Evolutionary conservation across 2,113 vertebrate species (phyloP).

Genomic region (Cettia cetti): DNA sequence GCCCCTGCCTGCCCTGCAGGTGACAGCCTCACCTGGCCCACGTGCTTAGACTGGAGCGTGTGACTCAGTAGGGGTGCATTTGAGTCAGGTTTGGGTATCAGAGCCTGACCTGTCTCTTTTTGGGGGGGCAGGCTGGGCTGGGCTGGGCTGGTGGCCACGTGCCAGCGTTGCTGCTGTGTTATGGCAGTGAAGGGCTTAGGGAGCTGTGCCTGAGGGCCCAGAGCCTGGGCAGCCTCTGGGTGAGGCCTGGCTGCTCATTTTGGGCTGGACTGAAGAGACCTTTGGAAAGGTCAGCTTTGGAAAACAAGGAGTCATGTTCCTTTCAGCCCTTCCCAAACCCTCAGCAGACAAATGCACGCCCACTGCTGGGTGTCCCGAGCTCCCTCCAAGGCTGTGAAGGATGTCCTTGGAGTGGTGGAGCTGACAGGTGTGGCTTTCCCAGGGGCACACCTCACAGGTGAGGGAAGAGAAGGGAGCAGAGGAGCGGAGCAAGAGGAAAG

Average conservation of each 20-base stretch:
- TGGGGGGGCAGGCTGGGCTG: no score
- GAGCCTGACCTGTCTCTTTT: neutral
- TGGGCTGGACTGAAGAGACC: neutral
- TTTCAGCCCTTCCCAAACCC: neutral
- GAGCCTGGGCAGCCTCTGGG: neutral
- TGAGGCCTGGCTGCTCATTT: neutral
- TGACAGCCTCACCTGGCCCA: neutral
- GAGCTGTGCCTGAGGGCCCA: neutral
- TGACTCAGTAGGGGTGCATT: no score
- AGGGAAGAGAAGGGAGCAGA: conserved; percentile 81
- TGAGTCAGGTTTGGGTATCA: neutral
- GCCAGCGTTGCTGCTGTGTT: neutral
- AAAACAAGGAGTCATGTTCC: rapidly evolving
- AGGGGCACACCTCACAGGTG: neutral
- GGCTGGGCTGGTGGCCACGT: rapidly evolving
- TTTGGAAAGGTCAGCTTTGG: neutral
- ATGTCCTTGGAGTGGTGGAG: rapidly evolving
- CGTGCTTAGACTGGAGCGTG: neutral
- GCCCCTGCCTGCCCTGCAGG: neutral
- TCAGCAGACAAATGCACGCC: rapidly evolving
- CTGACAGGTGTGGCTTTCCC: neutral
- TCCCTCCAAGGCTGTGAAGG: neutral
- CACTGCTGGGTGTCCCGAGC: neutral
- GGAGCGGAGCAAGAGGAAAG: conserved; percentile 84
- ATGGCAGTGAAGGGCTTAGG: neutral